phyloP scores from a whole-genome alignment of 2,797 vertebrate genomes.

The Phalloptychus januarius region DNA sequence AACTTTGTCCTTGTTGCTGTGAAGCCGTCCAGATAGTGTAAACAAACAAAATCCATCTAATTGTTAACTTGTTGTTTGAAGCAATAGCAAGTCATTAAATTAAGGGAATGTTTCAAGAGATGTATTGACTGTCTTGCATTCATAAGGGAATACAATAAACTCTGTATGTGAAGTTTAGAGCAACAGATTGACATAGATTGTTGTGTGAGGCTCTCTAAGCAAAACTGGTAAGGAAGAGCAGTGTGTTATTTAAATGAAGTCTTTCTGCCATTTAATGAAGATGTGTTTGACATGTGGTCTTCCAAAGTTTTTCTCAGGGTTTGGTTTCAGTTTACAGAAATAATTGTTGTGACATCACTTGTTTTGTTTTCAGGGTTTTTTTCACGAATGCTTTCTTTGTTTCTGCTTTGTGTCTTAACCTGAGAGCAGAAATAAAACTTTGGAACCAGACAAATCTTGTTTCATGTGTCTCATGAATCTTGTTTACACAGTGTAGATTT shows the following conservation, averaged over 20 bases:
- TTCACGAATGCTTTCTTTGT: background rate
- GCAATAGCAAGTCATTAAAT: background rate
- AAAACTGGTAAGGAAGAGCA: background rate
- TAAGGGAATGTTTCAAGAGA: background rate
- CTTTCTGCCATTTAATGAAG: background rate
- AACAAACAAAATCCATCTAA: background rate
- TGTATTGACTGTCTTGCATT: background rate
- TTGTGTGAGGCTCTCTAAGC: background rate
- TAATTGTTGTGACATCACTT: background rate
- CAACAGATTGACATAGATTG: background rate
- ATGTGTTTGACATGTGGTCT: background rate
- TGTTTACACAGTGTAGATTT: background rate
- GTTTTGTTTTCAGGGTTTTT: background rate
- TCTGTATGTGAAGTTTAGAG: background rate
- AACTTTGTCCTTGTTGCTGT: conserved; percentile 91
- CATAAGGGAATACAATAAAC: background rate
- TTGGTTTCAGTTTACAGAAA: background rate
- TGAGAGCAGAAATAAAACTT: background rate
- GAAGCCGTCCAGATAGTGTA: conserved; percentile 61
- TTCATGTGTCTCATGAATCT: background rate
- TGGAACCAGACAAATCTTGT: background rate
- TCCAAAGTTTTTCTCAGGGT: background rate
- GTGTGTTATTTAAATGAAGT: background rate
- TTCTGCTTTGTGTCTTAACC: background rate
- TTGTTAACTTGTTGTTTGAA: background rate